Base-by-base conservation (phyloP, 2,797 vertebrate genomes). In the Esox lucius region DNA sequence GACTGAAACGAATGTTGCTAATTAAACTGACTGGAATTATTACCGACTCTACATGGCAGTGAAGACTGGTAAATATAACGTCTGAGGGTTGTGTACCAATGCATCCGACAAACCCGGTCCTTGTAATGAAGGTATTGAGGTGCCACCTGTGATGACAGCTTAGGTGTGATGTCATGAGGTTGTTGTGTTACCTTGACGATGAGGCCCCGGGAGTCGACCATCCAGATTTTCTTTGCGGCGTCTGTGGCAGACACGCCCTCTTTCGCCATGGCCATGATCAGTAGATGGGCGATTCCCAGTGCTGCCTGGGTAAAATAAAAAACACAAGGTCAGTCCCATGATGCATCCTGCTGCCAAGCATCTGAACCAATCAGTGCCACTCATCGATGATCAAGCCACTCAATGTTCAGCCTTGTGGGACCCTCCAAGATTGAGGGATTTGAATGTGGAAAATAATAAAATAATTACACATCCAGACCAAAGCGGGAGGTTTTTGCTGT, bases 181-280 rank as follows among this genome's bases (percentile, higher is more conserved):
- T 31, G 46, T 0, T n/a, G n/a, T 17, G 2, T 83, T 92, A 99
- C 97, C 96, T 99, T 99, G 13, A 97, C 97, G 75, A 99, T 96
- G 72, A 99, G 95, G 68, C 97, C 97, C 83, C 92, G 98, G 46
- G 97, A 98, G 83, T 99, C 97, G 77, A 99, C 96, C 97, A 99
- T 97, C 96, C 97, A 99, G 90, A 99, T 98, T 91, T 90, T 97
- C 86, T 94, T 96, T 9, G 88, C 86, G 17, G 97, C 97, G 56
- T 98, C 96, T 78, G 91, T 90, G 81, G 87, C 92, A 61, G 91
- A 72, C 66, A 95, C 9, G 0, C 97, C 97, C 87, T 98, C 96
- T 86, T 98, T 98, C 75, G 95, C 93, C 94, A 99, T 95, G n/a
- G 97, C 98, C 97, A 98, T 99, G 56, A 96, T 90, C 7, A 99